These are phyloP conservation scores for Novumbra hubbsi DNA, from an alignment of 2,797 vertebrate species.

Conservation along the genomic window DNA sequence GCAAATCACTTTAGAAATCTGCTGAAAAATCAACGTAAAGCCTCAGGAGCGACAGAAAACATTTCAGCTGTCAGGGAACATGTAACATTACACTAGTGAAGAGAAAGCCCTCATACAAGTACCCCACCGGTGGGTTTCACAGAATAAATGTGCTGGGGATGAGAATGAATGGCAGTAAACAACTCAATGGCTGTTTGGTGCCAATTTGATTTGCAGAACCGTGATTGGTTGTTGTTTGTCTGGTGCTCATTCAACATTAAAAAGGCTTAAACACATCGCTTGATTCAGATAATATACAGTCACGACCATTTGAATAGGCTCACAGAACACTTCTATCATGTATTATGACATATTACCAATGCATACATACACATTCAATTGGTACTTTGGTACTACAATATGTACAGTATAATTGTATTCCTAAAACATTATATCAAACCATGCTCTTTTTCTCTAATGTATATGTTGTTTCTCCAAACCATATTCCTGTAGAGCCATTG, in stretches of 20 bases:
- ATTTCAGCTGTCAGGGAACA: conserved; percentile 52
- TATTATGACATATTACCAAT: neutral
- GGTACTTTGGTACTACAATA: neutral
- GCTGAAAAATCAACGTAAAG: conserved; percentile 74
- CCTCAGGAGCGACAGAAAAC: conserved; percentile 48
- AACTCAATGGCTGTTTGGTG: conserved; percentile 49
- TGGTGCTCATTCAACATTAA: conserved; percentile 50
- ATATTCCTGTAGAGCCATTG: no score
- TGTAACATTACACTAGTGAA: conserved; percentile 42
- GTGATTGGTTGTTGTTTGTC: conserved; percentile 21
- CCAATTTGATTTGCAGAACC: conserved; percentile 45
- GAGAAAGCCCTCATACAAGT: conserved; percentile 36
- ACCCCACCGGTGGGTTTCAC: conserved; percentile 18
- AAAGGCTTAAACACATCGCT: conserved; percentile 23
- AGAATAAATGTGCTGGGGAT: conserved; percentile 6
- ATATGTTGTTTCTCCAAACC: neutral
- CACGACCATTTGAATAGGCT: neutral
- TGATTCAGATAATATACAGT: neutral
- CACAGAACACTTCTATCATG: neutral
- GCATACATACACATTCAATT: neutral
- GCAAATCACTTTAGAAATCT: conserved; percentile 77
- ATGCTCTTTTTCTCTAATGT: neutral
- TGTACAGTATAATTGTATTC: neutral
- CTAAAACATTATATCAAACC: neutral
- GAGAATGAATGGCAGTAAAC: conserved; percentile 28